A percentile compares a stretch with the other conserved stretches of the same genome.
phyloP scores from a whole-genome alignment of 2,113 vertebrate genomes.

The Neomonachus schauinslandi region DNA sequence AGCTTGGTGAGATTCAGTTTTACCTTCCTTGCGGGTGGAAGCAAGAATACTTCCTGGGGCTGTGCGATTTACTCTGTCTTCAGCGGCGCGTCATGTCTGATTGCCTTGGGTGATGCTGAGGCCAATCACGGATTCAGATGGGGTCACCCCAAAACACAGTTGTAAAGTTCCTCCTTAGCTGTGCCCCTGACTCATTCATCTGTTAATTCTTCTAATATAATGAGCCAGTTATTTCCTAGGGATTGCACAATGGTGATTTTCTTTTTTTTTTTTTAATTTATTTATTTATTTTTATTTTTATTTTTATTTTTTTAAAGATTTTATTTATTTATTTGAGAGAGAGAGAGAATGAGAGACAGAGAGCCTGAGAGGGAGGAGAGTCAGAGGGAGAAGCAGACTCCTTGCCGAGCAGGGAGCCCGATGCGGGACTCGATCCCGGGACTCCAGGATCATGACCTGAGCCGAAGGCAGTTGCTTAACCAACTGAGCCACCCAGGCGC shows the following conservation, averaged over 20 bases:
- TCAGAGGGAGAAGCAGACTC: too few species aligned
- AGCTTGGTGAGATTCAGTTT: neutral
- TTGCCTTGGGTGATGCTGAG: neutral
- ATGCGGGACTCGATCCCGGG: too few species aligned
- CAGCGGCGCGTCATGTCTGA: rapidly evolving
- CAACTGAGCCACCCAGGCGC: too few species aligned
- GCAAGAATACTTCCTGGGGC: neutral
- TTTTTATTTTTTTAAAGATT: too few species aligned
- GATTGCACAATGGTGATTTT: neutral
- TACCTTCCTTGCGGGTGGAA: neutral
- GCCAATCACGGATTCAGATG: neutral
- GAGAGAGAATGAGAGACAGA: too few species aligned
- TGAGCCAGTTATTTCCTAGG: neutral
- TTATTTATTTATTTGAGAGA: too few species aligned
- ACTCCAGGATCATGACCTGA: too few species aligned
- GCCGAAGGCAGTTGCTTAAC: too few species aligned
- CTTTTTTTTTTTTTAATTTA: too few species aligned
- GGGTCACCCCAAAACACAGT: neutral
- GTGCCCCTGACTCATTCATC: neutral
- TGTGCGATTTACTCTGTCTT: neutral
- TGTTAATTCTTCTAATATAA: neutral
- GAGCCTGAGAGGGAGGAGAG: too few species aligned
- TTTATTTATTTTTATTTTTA: too few species aligned
- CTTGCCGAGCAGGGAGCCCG: too few species aligned
- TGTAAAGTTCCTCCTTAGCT: neutral